These are phyloP conservation scores for Sardina pilchardus DNA, from an alignment of 2,113 vertebrate species.

Conservation along the genomic window DNA sequence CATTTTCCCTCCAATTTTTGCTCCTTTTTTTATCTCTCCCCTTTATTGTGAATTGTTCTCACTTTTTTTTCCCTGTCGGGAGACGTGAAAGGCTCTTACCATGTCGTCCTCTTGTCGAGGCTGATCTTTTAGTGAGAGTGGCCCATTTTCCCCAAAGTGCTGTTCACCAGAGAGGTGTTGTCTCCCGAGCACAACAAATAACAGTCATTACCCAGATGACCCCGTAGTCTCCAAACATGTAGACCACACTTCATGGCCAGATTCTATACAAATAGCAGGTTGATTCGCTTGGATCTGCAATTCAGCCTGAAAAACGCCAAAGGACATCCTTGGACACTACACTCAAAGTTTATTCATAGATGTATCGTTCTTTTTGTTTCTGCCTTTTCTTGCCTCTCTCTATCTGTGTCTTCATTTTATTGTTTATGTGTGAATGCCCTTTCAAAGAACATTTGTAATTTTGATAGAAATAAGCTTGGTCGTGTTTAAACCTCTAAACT, in stretches of 20 bases:
- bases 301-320: background rate
- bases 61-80: constrained; percentile 51
- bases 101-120: constrained; percentile 65
- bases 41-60: constrained; percentile 26
- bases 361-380: background rate
- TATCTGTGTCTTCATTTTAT: background rate
- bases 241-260: constrained; percentile 40
- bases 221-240: constrained; percentile 55
- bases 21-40: constrained; percentile 35
- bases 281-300: constrained; percentile 14
- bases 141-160: constrained; percentile 77
- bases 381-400: background rate
- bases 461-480: background rate
- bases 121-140: constrained; percentile 55
- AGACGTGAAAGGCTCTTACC: constrained; percentile 67
- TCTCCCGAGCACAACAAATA: constrained; percentile 66
- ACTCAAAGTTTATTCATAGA: background rate
- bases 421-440: background rate
- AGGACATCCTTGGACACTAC: constrained; percentile 1
- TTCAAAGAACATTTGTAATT: background rate
- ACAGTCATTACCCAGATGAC: constrained; percentile 70
- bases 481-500: background rate
- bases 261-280: constrained; percentile 47
- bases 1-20: constrained; percentile 23
- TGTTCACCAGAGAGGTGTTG: constrained; percentile 70